Percentiles rank a stretch among this genome's conserved stretches.
Evolutionary conservation across 2,888 invertebrate genomes (phyloP).

Genomic region (Thereva unica): DNA sequence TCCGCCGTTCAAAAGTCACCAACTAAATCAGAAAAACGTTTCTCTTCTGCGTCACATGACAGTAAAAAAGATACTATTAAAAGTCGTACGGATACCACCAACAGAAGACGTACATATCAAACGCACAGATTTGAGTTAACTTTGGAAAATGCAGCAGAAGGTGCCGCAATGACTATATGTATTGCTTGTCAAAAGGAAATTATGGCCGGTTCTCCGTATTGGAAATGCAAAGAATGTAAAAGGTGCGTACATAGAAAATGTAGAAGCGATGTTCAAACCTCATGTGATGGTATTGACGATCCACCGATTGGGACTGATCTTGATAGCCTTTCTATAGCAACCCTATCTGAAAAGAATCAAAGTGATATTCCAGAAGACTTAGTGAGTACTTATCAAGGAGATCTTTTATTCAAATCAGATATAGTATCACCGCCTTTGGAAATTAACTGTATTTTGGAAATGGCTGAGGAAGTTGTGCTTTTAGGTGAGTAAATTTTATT

Average conservation of each 20-base stretch:
- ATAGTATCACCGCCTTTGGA: conserved; percentile 42
- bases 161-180: conserved; percentile 44
- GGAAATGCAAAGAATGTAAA: conserved; percentile 57
- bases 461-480: conserved; percentile 52
- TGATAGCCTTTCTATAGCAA: conserved; percentile 24
- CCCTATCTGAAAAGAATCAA: conserved; percentile 14
- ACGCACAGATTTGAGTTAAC: conserved; percentile 55
- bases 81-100: conserved; percentile 16
- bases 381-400: conserved; percentile 45
- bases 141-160: conserved; percentile 48
- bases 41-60: conserved; percentile 38
- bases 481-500: conserved; percentile 38
- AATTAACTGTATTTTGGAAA: conserved; percentile 54
- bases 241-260: conserved; percentile 54
- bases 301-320: conserved; percentile 14
- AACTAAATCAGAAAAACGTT: not conserved
- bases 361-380: conserved; percentile 34
- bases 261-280: conserved; percentile 49
- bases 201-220: conserved; percentile 51
- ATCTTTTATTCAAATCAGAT: conserved; percentile 41
- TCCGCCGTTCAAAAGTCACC: conserved; percentile 60
- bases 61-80: conserved; percentile 6
- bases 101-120: conserved; percentile 40
- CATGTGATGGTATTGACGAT: conserved; percentile 47
- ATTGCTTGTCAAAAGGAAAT: conserved; percentile 51